phyloP scores from a whole-genome alignment of 2,113 vertebrate genomes.

The Xiphophorus couchianus region DNA sequence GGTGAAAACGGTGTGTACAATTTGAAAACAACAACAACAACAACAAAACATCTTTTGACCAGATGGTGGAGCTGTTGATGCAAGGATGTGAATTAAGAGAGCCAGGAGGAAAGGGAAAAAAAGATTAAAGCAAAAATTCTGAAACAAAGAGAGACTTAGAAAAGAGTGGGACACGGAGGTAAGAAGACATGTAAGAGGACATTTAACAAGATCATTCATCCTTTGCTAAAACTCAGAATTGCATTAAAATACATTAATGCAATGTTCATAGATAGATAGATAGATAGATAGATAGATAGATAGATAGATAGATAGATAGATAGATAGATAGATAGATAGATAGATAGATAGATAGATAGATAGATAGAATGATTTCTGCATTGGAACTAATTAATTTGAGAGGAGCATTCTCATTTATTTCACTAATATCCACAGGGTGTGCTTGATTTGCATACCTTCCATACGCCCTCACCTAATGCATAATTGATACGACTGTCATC shows the following conservation, averaged over 20 bases:
- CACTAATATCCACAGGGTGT: constrained; percentile 37
- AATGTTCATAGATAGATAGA: background rate
- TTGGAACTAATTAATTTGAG: constrained; percentile 45
- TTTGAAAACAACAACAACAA: background rate
- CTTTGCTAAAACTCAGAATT: constrained; percentile 15
- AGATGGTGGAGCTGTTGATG: constrained; percentile 78
- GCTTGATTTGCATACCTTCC: constrained; percentile 66
- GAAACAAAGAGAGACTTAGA: constrained; percentile 60
- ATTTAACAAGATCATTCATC: constrained; percentile 31
- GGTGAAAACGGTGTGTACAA: background rate
- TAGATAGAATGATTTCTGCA: constrained; percentile 9
- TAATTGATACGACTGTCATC: constrained; percentile 77
- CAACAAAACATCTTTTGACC: constrained; percentile 45
- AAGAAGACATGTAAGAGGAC: constrained; percentile 36
- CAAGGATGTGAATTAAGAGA: constrained; percentile 32
- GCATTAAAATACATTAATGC: background rate
- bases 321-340: constrained; percentile 26
- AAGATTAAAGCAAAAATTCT: constrained; percentile 45
- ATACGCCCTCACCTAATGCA: constrained; percentile 68
- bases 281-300: background rate
- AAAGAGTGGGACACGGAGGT: constrained; percentile 41
- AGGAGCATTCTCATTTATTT: constrained; percentile 65
- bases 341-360: constrained; percentile 22
- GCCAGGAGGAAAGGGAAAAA: constrained; percentile 1
- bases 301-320: constrained; percentile 25